phyloP scores from a whole-genome alignment of 2,888 invertebrate genomes.

The Taphrorychus bicolor region DNA sequence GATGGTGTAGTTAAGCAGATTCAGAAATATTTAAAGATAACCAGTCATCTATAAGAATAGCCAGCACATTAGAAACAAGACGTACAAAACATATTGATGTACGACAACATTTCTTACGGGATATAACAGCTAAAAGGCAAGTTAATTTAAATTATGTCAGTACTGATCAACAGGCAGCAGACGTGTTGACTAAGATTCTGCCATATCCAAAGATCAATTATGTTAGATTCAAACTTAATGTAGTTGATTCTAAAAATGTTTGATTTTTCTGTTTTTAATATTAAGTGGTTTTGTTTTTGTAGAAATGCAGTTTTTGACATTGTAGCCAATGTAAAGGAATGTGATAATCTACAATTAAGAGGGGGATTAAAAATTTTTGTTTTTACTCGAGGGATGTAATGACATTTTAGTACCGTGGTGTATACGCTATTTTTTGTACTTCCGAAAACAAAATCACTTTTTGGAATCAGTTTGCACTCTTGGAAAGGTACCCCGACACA shows the following conservation, averaged over 20 bases:
- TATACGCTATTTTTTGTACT: too few species aligned
- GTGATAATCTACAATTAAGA: not conserved
- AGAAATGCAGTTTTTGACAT: too few species aligned
- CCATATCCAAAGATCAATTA: not conserved
- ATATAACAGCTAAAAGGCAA: not conserved
- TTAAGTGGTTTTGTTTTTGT: not conserved
- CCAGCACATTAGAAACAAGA: not conserved
- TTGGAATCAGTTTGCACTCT: too few species aligned
- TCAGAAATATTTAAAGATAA: not conserved
- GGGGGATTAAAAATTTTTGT: not conserved
- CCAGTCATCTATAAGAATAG: not conserved
- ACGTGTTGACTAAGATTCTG: not conserved
- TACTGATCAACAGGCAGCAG: not conserved
- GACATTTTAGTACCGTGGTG: too few species aligned
- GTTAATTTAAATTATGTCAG: not conserved
- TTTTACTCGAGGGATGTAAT: too few species aligned
- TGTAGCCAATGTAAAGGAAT: not conserved
- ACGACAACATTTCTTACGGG: not conserved
- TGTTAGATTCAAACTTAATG: not conserved
- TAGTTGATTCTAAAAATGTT: not conserved
- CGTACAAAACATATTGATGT: not conserved
- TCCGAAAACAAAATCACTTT: too few species aligned
- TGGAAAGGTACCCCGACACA: too few species aligned
- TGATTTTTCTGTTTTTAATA: not conserved
- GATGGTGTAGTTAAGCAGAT: not conserved